phyloP scores from a whole-genome alignment of 2,113 vertebrate species.

The Hemiprocne comata region DNA sequence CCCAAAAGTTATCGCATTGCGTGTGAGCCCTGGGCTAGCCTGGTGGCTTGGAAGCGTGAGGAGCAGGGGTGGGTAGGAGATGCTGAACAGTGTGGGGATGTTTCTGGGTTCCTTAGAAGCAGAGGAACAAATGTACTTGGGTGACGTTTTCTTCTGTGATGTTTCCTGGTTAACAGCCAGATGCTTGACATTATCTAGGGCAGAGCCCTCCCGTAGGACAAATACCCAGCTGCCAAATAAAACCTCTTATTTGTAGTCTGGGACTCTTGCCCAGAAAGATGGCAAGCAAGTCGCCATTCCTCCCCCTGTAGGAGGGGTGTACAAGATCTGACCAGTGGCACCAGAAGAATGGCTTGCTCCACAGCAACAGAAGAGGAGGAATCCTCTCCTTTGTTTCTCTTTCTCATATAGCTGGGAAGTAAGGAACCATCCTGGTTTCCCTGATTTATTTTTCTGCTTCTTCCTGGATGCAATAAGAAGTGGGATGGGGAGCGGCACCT shows the following conservation, averaged over 20 bases:
- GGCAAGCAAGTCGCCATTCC: neutral
- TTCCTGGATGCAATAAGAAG: neutral
- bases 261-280: neutral
- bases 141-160: neutral
- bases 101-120: neutral
- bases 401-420: neutral
- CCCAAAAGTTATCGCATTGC: rapidly evolving
- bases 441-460: neutral
- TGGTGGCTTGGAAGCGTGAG: neutral
- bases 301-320: neutral
- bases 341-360: neutral
- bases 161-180: neutral
- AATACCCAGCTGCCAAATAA: neutral
- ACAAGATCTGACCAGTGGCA: neutral
- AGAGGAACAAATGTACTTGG: neutral
- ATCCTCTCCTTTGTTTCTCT: neutral
- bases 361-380: neutral
- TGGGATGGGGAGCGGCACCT: neutral
- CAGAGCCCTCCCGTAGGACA: neutral
- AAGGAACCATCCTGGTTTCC: neutral
- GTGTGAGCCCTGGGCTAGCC: neutral
- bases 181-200: neutral
- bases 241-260: neutral
- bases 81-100: neutral
- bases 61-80: neutral